Evolutionary conservation across 2,797 vertebrate genomes (phyloP).

Genomic region (Tinamus major): DNA sequence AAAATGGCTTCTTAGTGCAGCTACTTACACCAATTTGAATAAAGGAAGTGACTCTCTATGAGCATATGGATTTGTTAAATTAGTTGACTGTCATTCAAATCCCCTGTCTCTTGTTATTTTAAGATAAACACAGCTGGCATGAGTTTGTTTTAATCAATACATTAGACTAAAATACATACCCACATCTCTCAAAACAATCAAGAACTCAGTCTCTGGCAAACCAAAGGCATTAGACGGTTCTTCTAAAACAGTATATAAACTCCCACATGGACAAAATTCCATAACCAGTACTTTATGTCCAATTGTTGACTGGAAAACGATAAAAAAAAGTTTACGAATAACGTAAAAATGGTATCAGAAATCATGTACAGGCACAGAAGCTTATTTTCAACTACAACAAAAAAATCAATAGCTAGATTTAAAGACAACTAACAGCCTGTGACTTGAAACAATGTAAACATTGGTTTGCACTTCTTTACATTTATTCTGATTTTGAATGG

Average conservation of each 20-base stretch:
- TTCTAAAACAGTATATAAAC: conserved; percentile 95
- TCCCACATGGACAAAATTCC: conserved; percentile 98
- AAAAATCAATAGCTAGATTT: neutral
- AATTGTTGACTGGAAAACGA: conserved; percentile 87
- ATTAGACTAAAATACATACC: conserved; percentile 81
- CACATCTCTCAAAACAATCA: conserved; percentile 95
- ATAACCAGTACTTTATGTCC: conserved; percentile 97
- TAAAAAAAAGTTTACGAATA: neutral
- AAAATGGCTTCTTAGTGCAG: neutral
- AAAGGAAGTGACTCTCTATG: neutral
- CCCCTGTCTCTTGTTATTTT: neutral
- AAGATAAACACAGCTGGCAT: neutral
- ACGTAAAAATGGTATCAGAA: neutral
- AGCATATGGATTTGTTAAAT: neutral
- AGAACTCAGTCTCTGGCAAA: conserved; percentile 95
- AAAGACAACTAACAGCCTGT: too few species aligned
- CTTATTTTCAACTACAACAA: neutral
- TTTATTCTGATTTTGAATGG: neutral
- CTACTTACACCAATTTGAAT: neutral
- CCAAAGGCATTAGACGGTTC: conserved; percentile 96
- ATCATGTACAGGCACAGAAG: neutral
- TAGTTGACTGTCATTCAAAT: neutral
- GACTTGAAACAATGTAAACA: neutral
- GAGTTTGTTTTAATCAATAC: neutral
- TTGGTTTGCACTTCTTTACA: neutral